Conservation (phyloP, 64 coral and sea anemone genomes). For the Pocillopora damicornis region DNA sequence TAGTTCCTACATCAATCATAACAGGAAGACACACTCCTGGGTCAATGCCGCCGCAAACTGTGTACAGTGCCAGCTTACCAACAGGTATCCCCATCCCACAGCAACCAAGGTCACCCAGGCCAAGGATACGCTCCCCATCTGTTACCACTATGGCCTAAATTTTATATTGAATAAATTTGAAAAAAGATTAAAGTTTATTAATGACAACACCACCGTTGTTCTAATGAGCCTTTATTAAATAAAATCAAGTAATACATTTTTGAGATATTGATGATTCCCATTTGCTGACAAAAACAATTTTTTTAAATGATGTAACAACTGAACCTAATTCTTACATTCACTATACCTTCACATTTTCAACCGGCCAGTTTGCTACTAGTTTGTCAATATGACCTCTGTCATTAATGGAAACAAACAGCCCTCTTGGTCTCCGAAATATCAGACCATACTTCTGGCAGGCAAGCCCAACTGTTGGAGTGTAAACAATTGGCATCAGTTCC, state of each 20-base stretch:
- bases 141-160: slow-evolving; percentile 88
- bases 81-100: slow-evolving; percentile 98
- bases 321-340: no score
- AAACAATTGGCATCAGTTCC: slow-evolving; percentile 92
- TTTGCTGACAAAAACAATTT: not conserved
- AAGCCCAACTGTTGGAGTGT: slow-evolving; percentile 92
- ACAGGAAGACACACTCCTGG: slow-evolving; percentile 75
- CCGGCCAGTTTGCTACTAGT: slow-evolving; percentile 79
- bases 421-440: slow-evolving; percentile 87
- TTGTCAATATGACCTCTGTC: slow-evolving; percentile 81
- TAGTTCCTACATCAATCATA: slow-evolving; percentile 94
- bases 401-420: slow-evolving; percentile 87
- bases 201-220: no score
- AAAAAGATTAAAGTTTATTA: no score
- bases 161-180: not conserved
- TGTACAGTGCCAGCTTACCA: slow-evolving; percentile 86
- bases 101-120: slow-evolving; percentile 90
- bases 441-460: slow-evolving; percentile 95
- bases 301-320: no score
- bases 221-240: no score
- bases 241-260: no score
- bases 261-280: not conserved
- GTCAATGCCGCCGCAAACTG: slow-evolving; percentile 84
- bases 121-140: slow-evolving; percentile 96
- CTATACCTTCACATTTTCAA: slow-evolving; percentile 77